Evolutionary conservation across 2,888 invertebrate genomes (phyloP).

Genomic region (Eugnorisma glareosa): DNA sequence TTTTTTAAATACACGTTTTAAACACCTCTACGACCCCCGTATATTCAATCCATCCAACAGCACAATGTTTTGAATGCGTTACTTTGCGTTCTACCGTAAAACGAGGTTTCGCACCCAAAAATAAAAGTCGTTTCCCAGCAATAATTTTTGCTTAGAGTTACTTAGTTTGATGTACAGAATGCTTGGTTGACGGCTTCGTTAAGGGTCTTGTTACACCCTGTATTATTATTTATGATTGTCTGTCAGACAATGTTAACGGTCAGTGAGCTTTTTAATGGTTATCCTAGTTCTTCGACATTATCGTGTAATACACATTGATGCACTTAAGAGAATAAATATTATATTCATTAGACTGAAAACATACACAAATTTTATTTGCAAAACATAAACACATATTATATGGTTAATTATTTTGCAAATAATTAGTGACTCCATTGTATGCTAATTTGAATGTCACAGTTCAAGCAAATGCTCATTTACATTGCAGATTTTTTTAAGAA

Average conservation of each 20-base stretch:
- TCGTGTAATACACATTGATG: neutral
- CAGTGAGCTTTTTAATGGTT: neutral
- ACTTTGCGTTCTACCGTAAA: too few relatives aligned
- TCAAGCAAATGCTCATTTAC: neutral
- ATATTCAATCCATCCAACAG: too few relatives aligned
- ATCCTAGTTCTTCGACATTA: neutral
- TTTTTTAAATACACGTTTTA: too few relatives aligned
- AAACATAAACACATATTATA: neutral
- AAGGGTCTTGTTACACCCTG: too few relatives aligned
- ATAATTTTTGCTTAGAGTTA: too few relatives aligned
- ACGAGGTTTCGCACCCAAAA: too few relatives aligned
- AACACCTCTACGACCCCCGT: too few relatives aligned
- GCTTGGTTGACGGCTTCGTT: too few relatives aligned
- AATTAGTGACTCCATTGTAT: constrained; percentile 26
- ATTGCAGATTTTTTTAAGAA: neutral
- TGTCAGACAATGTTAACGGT: neutral
- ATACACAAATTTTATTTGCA: constrained; percentile 13
- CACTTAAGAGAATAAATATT: constrained; percentile 26
- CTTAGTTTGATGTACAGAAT: too few relatives aligned
- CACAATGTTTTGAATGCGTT: too few relatives aligned
- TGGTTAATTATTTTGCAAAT: neutral
- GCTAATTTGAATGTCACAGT: constrained; percentile 28
- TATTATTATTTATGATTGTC: neutral
- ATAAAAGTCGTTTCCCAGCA: too few relatives aligned
- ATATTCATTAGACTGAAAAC: neutral